phyloP scores from a whole-genome alignment of 2,888 invertebrate genomes.

The Nomada fucata region DNA sequence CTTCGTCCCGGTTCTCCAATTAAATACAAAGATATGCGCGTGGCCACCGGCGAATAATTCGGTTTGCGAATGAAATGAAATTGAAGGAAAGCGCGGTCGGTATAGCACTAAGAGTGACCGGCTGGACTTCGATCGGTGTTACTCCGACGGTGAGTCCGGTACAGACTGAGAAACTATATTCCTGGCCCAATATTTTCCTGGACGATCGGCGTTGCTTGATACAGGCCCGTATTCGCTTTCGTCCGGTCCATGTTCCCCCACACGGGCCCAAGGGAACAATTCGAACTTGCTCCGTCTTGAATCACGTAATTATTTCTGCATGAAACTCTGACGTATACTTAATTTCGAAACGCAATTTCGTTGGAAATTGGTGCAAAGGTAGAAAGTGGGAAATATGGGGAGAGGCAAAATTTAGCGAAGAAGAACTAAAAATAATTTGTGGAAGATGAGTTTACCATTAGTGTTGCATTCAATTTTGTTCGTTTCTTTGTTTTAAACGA shows the following conservation, averaged over 20 bases:
- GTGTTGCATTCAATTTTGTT: no score
- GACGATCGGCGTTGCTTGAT: constrained; percentile 67
- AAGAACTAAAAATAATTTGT: no score
- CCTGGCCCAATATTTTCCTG: constrained; percentile 68
- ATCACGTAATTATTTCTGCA: background rate
- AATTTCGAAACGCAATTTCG: no score
- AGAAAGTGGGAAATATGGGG: no score
- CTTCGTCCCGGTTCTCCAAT: background rate
- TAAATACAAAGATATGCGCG: constrained; percentile 16
- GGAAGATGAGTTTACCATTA: no score
- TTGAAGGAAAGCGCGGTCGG: constrained; percentile 27
- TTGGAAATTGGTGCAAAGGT: no score
- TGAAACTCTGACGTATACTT: no score
- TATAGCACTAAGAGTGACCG: constrained; percentile 19
- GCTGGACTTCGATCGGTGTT: constrained; percentile 32
- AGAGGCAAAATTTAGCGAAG: no score
- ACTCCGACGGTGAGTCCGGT: constrained; percentile 71
- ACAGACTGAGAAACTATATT: constrained; percentile 77
- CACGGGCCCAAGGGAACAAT: background rate
- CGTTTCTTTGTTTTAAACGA: no score
- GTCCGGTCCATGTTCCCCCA: constrained; percentile 15
- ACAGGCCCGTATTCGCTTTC: constrained; percentile 69
- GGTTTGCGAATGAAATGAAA: background rate
- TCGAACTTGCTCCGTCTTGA: background rate
- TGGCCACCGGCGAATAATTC: background rate